phyloP scores from a whole-genome alignment of 1,140 invertebrate genomes.

The Archegozetes longisetosus region DNA sequence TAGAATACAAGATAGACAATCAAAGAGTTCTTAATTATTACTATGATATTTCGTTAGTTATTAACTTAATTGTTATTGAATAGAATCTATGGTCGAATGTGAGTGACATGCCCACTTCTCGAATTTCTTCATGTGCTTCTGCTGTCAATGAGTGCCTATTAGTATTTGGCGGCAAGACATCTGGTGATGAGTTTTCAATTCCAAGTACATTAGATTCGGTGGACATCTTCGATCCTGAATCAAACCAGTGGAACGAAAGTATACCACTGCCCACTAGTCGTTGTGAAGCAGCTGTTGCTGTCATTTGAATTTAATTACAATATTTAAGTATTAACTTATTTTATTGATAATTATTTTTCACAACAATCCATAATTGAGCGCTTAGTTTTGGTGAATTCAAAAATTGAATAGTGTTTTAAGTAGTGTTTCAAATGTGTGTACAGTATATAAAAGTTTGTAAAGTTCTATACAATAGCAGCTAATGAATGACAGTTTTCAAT shows the following conservation, averaged over 20 bases:
- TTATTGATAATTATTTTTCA: background rate
- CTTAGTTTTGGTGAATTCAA: too few relatives aligned
- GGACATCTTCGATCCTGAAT: constrained; percentile 61
- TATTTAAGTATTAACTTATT: background rate
- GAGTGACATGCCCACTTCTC: constrained; percentile 48
- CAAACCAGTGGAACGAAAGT: constrained; percentile 55
- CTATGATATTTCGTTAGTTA: background rate
- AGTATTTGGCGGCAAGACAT: constrained; percentile 51
- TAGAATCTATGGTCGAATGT: constrained; percentile 63
- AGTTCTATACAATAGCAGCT: too few relatives aligned
- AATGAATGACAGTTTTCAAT: too few relatives aligned
- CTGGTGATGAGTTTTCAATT: constrained; percentile 19
- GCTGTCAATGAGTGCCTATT: constrained; percentile 63
- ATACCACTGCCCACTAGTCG: constrained; percentile 57
- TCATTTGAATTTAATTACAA: constrained; percentile 27
- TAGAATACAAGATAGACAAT: too few relatives aligned
- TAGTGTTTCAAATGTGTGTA: too few relatives aligned
- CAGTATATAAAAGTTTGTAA: too few relatives aligned
- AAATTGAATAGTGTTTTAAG: too few relatives aligned
- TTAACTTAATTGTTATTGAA: constrained; percentile 20
- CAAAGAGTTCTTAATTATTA: too few relatives aligned
- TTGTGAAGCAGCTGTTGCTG: constrained; percentile 62
- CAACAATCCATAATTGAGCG: background rate
- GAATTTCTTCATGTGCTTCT: constrained; percentile 65
- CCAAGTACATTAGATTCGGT: constrained; percentile 53